phyloP scores from a whole-genome alignment of 37 sponge, comb jelly and placozoan species.

The Ianthella basta region DNA sequence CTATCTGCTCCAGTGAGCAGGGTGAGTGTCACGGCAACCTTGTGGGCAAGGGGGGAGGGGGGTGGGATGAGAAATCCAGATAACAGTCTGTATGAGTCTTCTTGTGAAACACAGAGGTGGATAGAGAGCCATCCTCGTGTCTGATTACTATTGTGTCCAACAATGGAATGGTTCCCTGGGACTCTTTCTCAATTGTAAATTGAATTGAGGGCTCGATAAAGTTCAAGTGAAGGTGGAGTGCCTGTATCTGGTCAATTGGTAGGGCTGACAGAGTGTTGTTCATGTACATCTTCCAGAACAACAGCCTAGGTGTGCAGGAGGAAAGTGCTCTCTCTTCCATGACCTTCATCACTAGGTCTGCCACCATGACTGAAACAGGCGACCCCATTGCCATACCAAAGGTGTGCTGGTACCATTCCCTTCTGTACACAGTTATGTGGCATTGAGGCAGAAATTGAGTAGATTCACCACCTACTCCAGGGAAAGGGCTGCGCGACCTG shows the following conservation, averaged over 20 bases:
- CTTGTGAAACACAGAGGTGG: slow-evolving; percentile 29
- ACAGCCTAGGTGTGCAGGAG: neutral
- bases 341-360: slow-evolving; percentile 4
- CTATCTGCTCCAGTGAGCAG: slow-evolving; percentile 4
- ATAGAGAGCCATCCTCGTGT: slow-evolving; percentile 29
- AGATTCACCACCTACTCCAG: neutral
- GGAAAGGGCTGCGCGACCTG: slow-evolving; percentile 19
- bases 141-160: slow-evolving; percentile 12
- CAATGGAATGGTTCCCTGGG: slow-evolving; percentile 11
- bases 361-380: slow-evolving; percentile 2
- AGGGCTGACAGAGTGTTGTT: slow-evolving; percentile 24
- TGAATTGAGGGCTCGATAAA: slow-evolving; percentile 33
- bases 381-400: slow-evolving; percentile 10
- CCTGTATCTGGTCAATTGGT: neutral
- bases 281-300: slow-evolving; percentile 51
- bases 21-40: slow-evolving; percentile 4
- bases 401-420: slow-evolving; percentile 15
- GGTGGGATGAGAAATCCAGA: slow-evolving; percentile 9
- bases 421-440: neutral
- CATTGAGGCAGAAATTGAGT: slow-evolving; percentile 13
- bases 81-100: slow-evolving; percentile 31
- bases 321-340: slow-evolving; percentile 13
- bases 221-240: slow-evolving; percentile 38
- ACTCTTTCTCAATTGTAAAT: slow-evolving; percentile 29
- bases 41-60: neutral